phyloP scores from a whole-genome alignment of 1,140 invertebrate genomes.

The Drosophila saltans region DNA sequence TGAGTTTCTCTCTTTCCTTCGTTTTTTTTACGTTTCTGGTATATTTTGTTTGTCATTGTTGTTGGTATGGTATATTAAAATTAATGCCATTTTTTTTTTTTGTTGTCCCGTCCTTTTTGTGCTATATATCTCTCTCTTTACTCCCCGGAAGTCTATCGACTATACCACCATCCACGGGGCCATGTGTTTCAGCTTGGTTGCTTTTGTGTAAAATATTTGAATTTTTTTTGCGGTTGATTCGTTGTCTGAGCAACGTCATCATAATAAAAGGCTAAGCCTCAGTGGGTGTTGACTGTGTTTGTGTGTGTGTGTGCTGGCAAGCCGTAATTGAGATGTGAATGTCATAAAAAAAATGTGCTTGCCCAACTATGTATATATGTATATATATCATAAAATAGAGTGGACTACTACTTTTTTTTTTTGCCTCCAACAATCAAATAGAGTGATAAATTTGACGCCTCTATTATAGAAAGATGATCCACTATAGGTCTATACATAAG shows the following conservation, averaged over 20 bases:
- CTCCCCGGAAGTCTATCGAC: not conserved
- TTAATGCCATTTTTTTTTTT: slow-evolving; percentile 48
- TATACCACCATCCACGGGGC: not conserved
- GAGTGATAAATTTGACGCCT: slow-evolving; percentile 21
- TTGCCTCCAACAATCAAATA: slow-evolving; percentile 3
- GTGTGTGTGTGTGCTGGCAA: slow-evolving; percentile 9
- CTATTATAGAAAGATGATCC: slow-evolving; percentile 10
- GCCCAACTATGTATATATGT: slow-evolving; percentile 6
- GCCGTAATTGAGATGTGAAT: slow-evolving; percentile 44
- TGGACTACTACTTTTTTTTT: not conserved
- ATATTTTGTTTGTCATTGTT: slow-evolving; percentile 2
- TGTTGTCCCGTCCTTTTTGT: slow-evolving; percentile 34
- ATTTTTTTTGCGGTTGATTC: slow-evolving; percentile 54
- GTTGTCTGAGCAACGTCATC: slow-evolving; percentile 28
- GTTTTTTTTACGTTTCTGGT: slow-evolving; percentile 5
- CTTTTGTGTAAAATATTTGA: slow-evolving; percentile 25
- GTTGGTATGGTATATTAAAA: slow-evolving; percentile 44
- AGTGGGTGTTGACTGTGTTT: not conserved
- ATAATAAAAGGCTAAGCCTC: slow-evolving; percentile 45
- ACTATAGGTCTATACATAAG: slow-evolving; percentile 16
- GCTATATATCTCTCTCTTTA: slow-evolving; percentile 1
- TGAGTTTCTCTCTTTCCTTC: not conserved
- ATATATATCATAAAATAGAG: slow-evolving; percentile 11
- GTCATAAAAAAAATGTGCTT: slow-evolving; percentile 18
- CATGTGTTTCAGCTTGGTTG: slow-evolving; percentile 43